Evolutionary conservation across 2,888 invertebrate species (phyloP).

Genomic region (Cremastinae sp.): DNA sequence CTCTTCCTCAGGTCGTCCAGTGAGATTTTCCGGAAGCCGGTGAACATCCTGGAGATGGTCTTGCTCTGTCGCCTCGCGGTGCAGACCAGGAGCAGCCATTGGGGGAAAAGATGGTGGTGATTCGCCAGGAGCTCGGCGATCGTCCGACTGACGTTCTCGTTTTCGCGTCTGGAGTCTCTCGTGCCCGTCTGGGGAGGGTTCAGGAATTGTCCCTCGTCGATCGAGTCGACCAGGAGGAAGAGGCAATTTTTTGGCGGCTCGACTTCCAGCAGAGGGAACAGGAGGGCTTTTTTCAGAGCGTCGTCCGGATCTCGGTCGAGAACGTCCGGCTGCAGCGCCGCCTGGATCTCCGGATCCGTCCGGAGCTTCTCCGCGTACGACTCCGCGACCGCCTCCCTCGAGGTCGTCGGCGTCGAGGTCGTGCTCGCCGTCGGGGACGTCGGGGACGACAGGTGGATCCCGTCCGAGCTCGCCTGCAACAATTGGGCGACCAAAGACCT

Average conservation of each 20-base stretch:
- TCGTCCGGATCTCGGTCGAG: constrained; percentile 95
- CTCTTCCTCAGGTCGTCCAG: constrained; percentile 94
- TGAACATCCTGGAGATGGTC: constrained; percentile 88
- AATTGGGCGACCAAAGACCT: constrained; percentile 92
- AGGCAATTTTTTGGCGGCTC: constrained; percentile 92
- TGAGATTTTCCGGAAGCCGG: constrained; percentile 94
- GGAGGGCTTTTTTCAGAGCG: constrained; percentile 92
- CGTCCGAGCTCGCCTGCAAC: constrained; percentile 82
- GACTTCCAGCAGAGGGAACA: constrained; percentile 93
- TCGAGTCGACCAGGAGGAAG: constrained; percentile 94
- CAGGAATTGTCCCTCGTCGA: constrained; percentile 87
- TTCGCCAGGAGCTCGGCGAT: constrained; percentile 93
- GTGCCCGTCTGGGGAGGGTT: constrained; percentile 77
- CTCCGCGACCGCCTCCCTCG: constrained; percentile 86
- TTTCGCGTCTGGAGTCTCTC: constrained; percentile 80
- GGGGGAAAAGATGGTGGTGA: constrained; percentile 94
- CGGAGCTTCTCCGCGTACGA: constrained; percentile 90
- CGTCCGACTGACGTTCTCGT: constrained; percentile 82
- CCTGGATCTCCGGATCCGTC: constrained; percentile 90
- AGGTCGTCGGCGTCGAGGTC: constrained; percentile 82
- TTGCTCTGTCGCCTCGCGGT: constrained; percentile 93
- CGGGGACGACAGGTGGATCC: constrained; percentile 72
- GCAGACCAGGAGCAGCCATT: constrained; percentile 95
- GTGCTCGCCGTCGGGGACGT: constrained; percentile 77
- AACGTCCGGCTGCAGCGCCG: constrained; percentile 89